A percentile compares a stretch with the other conserved stretches of the same genome.
phyloP scores from a whole-genome alignment of 2,888 invertebrate genomes.

The Brachycybe producta region DNA sequence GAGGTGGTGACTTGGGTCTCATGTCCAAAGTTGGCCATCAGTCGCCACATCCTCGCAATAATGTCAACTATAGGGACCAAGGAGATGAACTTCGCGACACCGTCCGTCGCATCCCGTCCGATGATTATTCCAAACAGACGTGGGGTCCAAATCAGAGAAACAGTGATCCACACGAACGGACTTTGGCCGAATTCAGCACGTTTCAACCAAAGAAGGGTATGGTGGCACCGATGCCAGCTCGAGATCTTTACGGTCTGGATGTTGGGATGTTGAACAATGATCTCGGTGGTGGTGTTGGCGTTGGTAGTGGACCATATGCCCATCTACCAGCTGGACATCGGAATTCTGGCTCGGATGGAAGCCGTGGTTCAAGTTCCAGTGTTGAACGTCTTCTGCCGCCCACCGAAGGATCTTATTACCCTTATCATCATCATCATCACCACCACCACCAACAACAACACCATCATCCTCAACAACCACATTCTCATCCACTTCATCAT shows the following conservation, averaged over 20 bases:
- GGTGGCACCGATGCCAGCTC: neutral
- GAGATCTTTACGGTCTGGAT: constrained; percentile 10
- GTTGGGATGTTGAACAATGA: constrained; percentile 11
- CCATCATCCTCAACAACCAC: too few species aligned
- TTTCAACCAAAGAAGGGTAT: constrained; percentile 17
- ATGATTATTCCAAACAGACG: constrained; percentile 1
- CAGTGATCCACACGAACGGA: constrained; percentile 20
- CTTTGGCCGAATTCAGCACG: constrained; percentile 19
- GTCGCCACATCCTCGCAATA: constrained; percentile 5
- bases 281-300: neutral
- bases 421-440: constrained; percentile 8
- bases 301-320: neutral
- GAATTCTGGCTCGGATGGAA: constrained; percentile 11
- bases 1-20: neutral
- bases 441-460: constrained; percentile 3
- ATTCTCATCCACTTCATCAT: too few species aligned
- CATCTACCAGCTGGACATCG: constrained; percentile 1
- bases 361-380: constrained; percentile 11
- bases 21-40: neutral
- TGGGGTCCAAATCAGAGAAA: constrained; percentile 15
- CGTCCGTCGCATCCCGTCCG: neutral
- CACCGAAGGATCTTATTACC: neutral
- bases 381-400: constrained; percentile 8
- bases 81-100: neutral
- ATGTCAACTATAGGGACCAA: neutral